These are phyloP conservation scores for Eupithecia exiguata DNA, from an alignment of 2,888 invertebrate genomes.

Conservation along the genomic window DNA sequence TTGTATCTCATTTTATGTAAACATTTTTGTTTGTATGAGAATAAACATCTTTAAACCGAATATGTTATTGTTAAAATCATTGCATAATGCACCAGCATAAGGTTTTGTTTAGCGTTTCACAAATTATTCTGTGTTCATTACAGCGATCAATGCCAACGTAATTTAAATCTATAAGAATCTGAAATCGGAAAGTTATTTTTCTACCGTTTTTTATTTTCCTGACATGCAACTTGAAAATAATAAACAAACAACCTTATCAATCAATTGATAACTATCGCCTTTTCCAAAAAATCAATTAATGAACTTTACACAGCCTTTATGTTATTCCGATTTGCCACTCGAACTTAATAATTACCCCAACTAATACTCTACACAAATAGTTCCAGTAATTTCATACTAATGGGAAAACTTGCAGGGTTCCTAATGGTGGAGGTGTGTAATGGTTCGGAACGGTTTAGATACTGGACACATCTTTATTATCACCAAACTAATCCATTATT, in stretches of 20 bases:
- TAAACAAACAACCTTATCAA: background rate
- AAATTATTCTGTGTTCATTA: background rate
- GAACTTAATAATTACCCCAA: background rate
- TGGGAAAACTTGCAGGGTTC: slow-evolving; percentile 29
- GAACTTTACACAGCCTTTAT: background rate
- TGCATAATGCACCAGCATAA: no score
- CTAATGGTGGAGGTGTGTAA: slow-evolving; percentile 21
- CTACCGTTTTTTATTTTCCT: background rate
- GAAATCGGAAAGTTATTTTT: background rate
- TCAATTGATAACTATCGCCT: background rate
- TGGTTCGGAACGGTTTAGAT: slow-evolving; percentile 20
- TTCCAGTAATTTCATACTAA: slow-evolving; percentile 30
- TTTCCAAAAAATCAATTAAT: background rate
- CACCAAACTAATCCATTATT: background rate
- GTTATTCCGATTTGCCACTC: background rate
- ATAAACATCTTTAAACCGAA: no score
- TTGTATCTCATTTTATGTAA: no score
- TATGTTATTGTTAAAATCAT: no score
- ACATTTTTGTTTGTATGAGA: no score
- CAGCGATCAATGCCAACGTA: background rate
- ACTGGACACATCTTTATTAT: slow-evolving; percentile 13
- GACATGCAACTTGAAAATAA: background rate
- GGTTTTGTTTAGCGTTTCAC: background rate
- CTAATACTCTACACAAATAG: slow-evolving; percentile 16
- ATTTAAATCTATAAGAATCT: background rate